Conservation (phyloP, 2,113 vertebrate genomes). For the Myiagra hebetior region DNA sequence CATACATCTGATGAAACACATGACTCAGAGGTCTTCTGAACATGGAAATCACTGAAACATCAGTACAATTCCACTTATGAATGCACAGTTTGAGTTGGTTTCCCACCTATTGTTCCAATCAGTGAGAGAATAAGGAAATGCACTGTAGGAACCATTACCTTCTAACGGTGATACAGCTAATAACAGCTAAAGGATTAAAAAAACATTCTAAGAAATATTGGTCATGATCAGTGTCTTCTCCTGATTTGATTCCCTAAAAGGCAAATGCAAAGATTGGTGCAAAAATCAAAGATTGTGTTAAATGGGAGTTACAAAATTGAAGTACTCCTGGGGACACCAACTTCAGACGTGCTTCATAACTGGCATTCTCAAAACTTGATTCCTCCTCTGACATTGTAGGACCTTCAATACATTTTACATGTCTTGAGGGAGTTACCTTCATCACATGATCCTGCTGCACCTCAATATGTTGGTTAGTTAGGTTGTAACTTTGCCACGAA, state of each 20-base stretch:
- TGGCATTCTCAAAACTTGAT: not conserved
- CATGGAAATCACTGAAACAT: not conserved
- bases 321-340: not conserved
- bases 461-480: not conserved
- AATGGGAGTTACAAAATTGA: not conserved
- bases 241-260: not conserved
- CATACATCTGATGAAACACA: not conserved
- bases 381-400: not conserved
- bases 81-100: not conserved
- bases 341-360: accelerated
- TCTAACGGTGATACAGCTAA: not conserved
- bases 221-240: not conserved
- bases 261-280: not conserved
- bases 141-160: not conserved
- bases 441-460: not conserved
- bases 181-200: not conserved
- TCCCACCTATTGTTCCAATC: not conserved
- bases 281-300: not conserved
- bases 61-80: not conserved
- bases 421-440: not conserved
- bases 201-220: not conserved
- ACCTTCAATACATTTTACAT: not conserved
- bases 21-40: not conserved
- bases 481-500: not conserved
- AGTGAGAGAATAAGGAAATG: not conserved